Evolutionary conservation across 30 jellyfish, hydroid and myxozoan species (phyloP), one percentile per base, ranked within the genome.

Genomic region (Catostylus mosaicus): DNA sequence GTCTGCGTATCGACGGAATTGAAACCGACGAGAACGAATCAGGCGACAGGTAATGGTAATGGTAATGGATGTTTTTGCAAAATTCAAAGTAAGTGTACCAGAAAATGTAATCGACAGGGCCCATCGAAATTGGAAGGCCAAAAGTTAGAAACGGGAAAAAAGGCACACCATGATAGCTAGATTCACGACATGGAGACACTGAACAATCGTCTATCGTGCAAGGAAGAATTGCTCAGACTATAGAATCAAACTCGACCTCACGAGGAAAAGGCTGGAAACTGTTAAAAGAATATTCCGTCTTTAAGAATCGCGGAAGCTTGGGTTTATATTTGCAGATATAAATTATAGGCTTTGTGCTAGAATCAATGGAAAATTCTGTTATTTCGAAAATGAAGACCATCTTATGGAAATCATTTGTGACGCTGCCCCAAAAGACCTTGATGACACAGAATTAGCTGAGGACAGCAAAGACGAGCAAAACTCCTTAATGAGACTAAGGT

Each of bases 41-140:
- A 8, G 24, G 34, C 8, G 34, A 10, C 34, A 24, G n/a, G n/a
- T n/a, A 57, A 5, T 22, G 30, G 11, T 6, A 57, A 57, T 10
- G 8, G 30, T 22, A 6, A 8, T 6, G 12, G 56, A 8, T 43
- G 56, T 29, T 65, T 33, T 65, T 65, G 77, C 47, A 29, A 65
- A 65, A 31, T 23, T 65, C 12, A 31, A 29, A 7, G 46, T 65
- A 16, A 65, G 23, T 22, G 77, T 65, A 31, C 77, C 77, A 11
- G 50, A 65, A 23, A 29, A 22, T 33, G 77, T 65, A 10, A 65
- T 26, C 54, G 51, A 29, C 77, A 65, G 77, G 77, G 54, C 77
- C 57, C 50, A 65, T 33, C 47, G 77, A 65, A n/a, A 65, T 65
- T 29, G 77, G 77, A 16, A 65, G 50, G 57, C 77, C 77, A 12